Percentiles rank a stretch among this genome's conserved stretches.
phyloP scores from a whole-genome alignment of 2,797 vertebrate genomes.

The Peromyscus melanophrys region DNA sequence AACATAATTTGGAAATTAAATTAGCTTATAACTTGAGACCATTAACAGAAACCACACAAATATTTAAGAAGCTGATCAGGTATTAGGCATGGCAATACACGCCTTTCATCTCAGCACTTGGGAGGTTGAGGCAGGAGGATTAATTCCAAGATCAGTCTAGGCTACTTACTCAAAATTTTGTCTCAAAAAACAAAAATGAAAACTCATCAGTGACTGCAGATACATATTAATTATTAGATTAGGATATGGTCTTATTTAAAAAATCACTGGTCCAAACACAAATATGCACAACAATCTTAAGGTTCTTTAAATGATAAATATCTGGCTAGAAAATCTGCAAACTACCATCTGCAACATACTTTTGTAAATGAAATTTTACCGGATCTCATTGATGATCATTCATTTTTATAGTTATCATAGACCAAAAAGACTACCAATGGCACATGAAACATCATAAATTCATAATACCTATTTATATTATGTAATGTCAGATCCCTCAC shows the following conservation, averaged over 20 bases:
- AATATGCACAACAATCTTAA: constrained; percentile 7
- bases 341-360: not conserved
- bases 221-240: constrained; percentile 13
- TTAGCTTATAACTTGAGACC: not conserved
- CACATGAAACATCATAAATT: constrained; percentile 41
- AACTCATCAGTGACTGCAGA: not conserved
- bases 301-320: constrained; percentile 30
- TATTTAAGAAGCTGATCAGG: constrained; percentile 39
- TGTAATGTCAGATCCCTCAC: constrained; percentile 15
- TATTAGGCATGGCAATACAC: not conserved
- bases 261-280: constrained; percentile 42
- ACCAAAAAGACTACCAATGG: constrained; percentile 5
- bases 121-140: not conserved
- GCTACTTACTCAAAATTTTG: not conserved
- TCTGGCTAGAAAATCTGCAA: not conserved
- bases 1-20: constrained; percentile 41
- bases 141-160: not conserved
- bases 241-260: constrained; percentile 26
- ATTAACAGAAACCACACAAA: constrained; percentile 59
- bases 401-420: not conserved
- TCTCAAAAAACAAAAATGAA: not conserved
- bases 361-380: constrained; percentile 37
- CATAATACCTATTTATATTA: not conserved
- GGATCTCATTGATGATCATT: not conserved
- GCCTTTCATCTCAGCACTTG: not conserved